Evolutionary conservation across 2,888 invertebrate species (phyloP).

Genomic region (Calliscelio sp.): DNA sequence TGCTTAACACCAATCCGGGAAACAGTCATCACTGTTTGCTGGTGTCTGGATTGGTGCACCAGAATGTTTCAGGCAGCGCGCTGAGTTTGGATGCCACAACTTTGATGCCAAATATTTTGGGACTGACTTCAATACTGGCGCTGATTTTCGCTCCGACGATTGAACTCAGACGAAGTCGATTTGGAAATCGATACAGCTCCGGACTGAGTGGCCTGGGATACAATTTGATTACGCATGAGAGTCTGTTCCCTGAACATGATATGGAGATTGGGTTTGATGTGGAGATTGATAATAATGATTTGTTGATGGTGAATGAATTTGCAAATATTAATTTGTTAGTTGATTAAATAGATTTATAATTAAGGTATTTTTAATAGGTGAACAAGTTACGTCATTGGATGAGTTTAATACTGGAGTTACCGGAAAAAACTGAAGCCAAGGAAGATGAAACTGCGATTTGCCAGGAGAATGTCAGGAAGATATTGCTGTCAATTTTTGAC

Average conservation of each 20-base stretch:
- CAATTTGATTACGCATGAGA: conserved; percentile 86
- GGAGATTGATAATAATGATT: conserved; percentile 89
- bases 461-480: conserved; percentile 86
- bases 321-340: no score
- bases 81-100: conserved; percentile 93
- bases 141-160: conserved; percentile 93
- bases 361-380: conserved; percentile 87
- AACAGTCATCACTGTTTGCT: conserved; percentile 89
- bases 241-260: conserved; percentile 94
- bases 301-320: conserved; percentile 89
- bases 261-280: conserved; percentile 93
- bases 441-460: conserved; percentile 83
- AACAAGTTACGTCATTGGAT: conserved; percentile 91
- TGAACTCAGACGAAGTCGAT: conserved; percentile 90
- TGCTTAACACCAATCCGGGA: conserved; percentile 93
- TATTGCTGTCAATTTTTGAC: conserved; percentile 86
- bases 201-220: conserved; percentile 95
- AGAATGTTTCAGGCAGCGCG: conserved; percentile 85
- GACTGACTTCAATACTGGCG: conserved; percentile 92
- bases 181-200: conserved; percentile 88
- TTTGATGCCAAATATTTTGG: conserved; percentile 95
- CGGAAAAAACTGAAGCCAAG: conserved; percentile 81
- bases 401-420: conserved; percentile 88
- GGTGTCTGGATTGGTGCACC: conserved; percentile 90
- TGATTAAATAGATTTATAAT: no score